Evolutionary conservation across 2,797 vertebrate species (phyloP), one percentile per base, ranked within the genome.

Genomic region (Pipistrellus pipistrellus): DNA sequence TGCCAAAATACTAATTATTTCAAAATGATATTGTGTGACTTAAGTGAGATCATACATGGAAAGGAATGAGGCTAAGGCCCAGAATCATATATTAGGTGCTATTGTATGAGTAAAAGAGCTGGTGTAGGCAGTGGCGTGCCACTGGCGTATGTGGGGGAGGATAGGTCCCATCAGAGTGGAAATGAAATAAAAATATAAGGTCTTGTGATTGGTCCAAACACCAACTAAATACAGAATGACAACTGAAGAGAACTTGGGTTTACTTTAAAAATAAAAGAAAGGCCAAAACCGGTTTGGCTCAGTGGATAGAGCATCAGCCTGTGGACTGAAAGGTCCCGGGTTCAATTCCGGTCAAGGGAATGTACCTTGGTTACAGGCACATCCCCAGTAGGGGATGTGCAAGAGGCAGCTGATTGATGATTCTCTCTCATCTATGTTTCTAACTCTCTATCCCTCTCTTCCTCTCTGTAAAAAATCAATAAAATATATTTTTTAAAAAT

Each of bases 191-290:
- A 10, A 90, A 85, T 86, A 64, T 75, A 89, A 94, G 46, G 14
- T 91, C 13, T 81, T 94, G 25, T 71, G n/a, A 35, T 88, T 86
- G 18, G 86, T 89, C 94, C 62, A 96, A 91, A 90, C n/a, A 77
- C 46, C n/a, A 82, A 80, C 88, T 91, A 90, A 69, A 62, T 87
- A 85, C 18, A 85, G 75, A 93, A 88, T 41, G 15, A 7, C 32
- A 48, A 82, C 18, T 84, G 8, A 75, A 95, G 91, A 91, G 32
- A 95, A 81, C 44, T 64, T 89, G 41, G 8, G 15, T 83, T 85
- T 81, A 75, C 46, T 90, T 66, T 6, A 53, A 53, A 64, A n/a
- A 64, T 17, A 66, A 66, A 66, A 66, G 15, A 66, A 75, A 18
- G 62, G 27, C 44, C 44, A 11, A 44, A 44, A 44, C 44, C 9